phyloP scores from a whole-genome alignment of 2,113 vertebrate genomes.

The Lasiurus borealis region DNA sequence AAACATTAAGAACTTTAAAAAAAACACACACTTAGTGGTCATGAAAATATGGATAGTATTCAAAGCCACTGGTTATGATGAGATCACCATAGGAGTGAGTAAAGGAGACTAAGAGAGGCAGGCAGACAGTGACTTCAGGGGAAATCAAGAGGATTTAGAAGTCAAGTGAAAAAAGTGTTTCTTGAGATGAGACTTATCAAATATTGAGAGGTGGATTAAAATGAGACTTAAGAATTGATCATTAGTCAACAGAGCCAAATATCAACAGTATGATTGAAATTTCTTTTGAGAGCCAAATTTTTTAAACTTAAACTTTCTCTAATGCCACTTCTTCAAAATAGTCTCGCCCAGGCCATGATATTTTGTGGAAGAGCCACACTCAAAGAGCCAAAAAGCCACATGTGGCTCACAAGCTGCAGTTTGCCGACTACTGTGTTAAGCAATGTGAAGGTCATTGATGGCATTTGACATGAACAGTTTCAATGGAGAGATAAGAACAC shows the following conservation, averaged over 20 bases:
- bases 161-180: conserved; percentile 14
- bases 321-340: no score
- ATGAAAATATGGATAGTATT: not conserved
- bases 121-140: not conserved
- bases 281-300: no score
- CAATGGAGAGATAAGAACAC: not conserved
- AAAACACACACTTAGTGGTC: not conserved
- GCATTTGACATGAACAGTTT: not conserved
- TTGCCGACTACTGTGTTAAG: not conserved
- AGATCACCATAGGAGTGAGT: not conserved
- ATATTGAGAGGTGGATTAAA: not conserved
- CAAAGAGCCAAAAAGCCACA: no score
- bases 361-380: no score
- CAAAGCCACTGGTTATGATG: not conserved
- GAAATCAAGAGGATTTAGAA: not conserved
- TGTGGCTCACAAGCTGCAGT: no score
- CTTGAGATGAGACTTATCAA: not conserved
- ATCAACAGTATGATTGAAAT: no score
- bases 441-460: not conserved
- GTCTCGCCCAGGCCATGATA: no score
- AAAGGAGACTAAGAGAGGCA: not conserved
- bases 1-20: no score
- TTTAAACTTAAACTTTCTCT: no score
- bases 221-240: not conserved
- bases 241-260: not conserved